phyloP scores from a whole-genome alignment of 2,113 vertebrate species.

The Mesocricetus auratus region DNA sequence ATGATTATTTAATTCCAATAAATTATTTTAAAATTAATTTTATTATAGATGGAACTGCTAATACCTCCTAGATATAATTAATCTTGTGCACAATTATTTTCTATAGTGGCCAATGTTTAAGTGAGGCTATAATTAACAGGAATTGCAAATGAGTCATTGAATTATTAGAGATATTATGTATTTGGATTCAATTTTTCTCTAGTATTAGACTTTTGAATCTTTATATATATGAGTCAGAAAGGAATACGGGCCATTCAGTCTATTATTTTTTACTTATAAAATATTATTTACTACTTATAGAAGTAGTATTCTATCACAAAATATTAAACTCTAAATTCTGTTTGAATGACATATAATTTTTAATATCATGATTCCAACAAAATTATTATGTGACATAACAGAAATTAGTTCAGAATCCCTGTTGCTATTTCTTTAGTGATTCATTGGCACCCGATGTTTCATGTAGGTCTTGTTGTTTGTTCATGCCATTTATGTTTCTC shows the following conservation, averaged over 20 bases:
- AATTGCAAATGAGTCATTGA: slow-evolving; percentile 29
- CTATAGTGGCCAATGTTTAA: slow-evolving; percentile 11
- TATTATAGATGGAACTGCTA: slow-evolving; percentile 13
- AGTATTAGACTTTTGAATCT: neutral
- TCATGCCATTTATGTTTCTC: slow-evolving; percentile 8
- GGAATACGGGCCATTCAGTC: neutral
- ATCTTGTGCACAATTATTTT: slow-evolving; percentile 54
- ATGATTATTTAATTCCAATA: neutral
- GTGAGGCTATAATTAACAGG: slow-evolving; percentile 15
- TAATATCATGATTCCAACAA: neutral
- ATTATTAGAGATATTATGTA: slow-evolving; percentile 14
- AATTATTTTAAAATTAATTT: slow-evolving; percentile 39
- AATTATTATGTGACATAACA: neutral
- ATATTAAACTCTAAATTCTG: neutral
- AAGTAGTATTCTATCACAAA: neutral
- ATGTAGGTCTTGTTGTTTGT: slow-evolving; percentile 21
- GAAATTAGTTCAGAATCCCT: slow-evolving; percentile 39
- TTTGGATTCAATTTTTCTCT: slow-evolving; percentile 49
- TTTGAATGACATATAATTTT: slow-evolving; percentile 6
- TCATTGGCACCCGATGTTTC: neutral
- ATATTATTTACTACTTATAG: neutral
- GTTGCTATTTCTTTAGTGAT: neutral
- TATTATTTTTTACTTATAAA: neutral
- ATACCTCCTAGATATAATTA: slow-evolving; percentile 14
- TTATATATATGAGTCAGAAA: neutral